A percentile compares a stretch with the other conserved stretches of the same genome.
Conservation (phyloP, 2,797 vertebrate species). For the Menidia menidia region DNA sequence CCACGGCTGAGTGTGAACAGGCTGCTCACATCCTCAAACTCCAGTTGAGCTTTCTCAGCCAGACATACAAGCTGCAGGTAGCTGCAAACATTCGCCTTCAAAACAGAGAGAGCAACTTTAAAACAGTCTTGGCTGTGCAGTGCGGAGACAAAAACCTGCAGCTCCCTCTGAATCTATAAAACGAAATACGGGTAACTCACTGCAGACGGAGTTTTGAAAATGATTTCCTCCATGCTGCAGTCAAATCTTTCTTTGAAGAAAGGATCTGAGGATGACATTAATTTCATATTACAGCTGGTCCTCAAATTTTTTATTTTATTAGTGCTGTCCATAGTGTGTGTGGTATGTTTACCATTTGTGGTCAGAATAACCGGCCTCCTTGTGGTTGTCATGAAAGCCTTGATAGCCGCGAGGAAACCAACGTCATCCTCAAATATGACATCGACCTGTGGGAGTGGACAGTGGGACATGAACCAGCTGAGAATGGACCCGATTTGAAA, state of each 20-base stretch:
- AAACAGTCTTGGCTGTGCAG: not conserved
- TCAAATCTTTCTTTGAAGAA: slow-evolving; percentile 89
- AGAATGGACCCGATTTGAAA: not conserved
- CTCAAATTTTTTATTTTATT: slow-evolving; percentile 6
- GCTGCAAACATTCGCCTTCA: slow-evolving; percentile 85
- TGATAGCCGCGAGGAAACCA: slow-evolving; percentile 91
- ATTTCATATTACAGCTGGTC: not conserved
- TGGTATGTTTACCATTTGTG: slow-evolving; percentile 85
- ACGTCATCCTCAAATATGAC: slow-evolving; percentile 93
- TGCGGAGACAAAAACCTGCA: not conserved
- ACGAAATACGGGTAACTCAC: slow-evolving; percentile 72
- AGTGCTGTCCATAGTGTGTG: not conserved
- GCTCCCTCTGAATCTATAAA: not conserved
- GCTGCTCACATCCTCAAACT: slow-evolving; percentile 79
- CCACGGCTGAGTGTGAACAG: slow-evolving; percentile 83
- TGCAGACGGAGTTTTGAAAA: slow-evolving; percentile 85
- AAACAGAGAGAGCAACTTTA: not conserved
- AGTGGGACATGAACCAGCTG: not conserved
- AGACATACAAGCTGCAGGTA: slow-evolving; percentile 91
- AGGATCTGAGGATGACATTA: slow-evolving; percentile 83
- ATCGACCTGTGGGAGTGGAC: slow-evolving; percentile 82
- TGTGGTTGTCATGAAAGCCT: slow-evolving; percentile 91
- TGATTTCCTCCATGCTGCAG: slow-evolving; percentile 87
- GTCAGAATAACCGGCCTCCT: slow-evolving; percentile 95
- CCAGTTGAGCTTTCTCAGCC: slow-evolving; percentile 84